Conservation (phyloP, 2,113 vertebrate species). For the Poeciliopsis prolifica region DNA sequence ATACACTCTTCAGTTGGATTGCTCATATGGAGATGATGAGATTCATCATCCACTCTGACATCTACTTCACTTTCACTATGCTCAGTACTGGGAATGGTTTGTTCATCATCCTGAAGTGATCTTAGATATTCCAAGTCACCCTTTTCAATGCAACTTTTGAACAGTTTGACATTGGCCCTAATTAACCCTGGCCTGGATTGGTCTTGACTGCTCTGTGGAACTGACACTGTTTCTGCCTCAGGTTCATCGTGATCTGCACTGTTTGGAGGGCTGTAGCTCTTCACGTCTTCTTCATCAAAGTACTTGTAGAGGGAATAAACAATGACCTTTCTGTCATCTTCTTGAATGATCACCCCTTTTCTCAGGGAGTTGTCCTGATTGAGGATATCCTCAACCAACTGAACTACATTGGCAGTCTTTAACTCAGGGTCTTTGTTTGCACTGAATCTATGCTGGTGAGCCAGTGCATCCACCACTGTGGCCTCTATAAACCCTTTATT, state of each 20-base stretch:
- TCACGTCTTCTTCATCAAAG: conserved; percentile 76
- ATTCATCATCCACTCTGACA: conserved; percentile 15
- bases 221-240: conserved; percentile 65
- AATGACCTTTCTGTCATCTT: conserved; percentile 78
- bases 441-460: conserved; percentile 70
- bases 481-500: conserved; percentile 75
- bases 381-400: conserved; percentile 87
- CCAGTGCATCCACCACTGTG: conserved; percentile 74
- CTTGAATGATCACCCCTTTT: conserved; percentile 91
- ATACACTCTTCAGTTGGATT: conserved; percentile 69
- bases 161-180: conserved; percentile 82
- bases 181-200: conserved; percentile 57
- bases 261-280: conserved; percentile 53
- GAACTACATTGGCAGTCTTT: conserved; percentile 82
- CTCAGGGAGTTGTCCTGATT: conserved; percentile 82
- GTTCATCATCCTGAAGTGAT: conserved; percentile 83
- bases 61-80: conserved; percentile 15
- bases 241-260: conserved; percentile 3
- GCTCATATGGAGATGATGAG: conserved; percentile 49
- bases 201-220: conserved; percentile 74
- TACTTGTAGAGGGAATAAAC: conserved; percentile 87
- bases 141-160: conserved; percentile 90
- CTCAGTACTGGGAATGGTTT: conserved; percentile 73
- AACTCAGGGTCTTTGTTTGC: conserved; percentile 74
- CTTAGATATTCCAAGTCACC: conserved; percentile 87